Percentiles rank a stretch among this genome's conserved stretches.
These are phyloP conservation scores for Poecilia velifera DNA, from an alignment of 2,797 vertebrate genomes.

Conservation along the genomic window DNA sequence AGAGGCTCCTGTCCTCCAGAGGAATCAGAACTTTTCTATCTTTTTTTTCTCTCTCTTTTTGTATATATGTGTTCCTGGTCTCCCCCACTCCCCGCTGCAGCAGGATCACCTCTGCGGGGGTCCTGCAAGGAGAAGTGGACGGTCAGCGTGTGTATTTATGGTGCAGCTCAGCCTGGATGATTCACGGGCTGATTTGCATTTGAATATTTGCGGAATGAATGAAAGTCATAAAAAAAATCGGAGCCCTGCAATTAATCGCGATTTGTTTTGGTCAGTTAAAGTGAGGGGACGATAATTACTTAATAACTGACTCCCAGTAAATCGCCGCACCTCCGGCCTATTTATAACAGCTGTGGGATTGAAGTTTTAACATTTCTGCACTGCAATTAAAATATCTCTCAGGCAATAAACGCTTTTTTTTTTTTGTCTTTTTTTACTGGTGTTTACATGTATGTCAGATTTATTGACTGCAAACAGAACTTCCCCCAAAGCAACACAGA, in stretches of 20 bases:
- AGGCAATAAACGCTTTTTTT: neutral
- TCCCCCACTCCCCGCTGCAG: conserved; percentile 18
- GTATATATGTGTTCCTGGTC: neutral
- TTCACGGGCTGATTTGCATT: conserved; percentile 70
- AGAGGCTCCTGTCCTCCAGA: neutral
- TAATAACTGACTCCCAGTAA: conserved; percentile 15
- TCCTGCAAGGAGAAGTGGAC: conserved; percentile 45
- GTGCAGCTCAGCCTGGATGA: conserved; percentile 31
- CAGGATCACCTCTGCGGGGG: conserved; percentile 51
- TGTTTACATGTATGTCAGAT: neutral
- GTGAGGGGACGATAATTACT: conserved; percentile 25
- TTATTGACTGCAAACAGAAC: neutral
- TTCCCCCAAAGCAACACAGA: neutral
- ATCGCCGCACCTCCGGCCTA: conserved; percentile 1
- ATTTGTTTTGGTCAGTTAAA: conserved; percentile 26
- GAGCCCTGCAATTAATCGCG: conserved; percentile 56
- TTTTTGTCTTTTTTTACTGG: neutral
- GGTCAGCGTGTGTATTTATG: conserved; percentile 56
- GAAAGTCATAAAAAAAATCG: conserved; percentile 20
- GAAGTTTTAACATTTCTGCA: neutral
- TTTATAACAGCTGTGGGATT: conserved; percentile 10
- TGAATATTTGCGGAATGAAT: conserved; percentile 53
- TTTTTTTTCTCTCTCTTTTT: neutral
- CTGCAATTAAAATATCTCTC: conserved; percentile 4
- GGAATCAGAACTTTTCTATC: neutral